Conservation (phyloP, 1,140 invertebrate genomes). For the Drosophila dunni region DNA sequence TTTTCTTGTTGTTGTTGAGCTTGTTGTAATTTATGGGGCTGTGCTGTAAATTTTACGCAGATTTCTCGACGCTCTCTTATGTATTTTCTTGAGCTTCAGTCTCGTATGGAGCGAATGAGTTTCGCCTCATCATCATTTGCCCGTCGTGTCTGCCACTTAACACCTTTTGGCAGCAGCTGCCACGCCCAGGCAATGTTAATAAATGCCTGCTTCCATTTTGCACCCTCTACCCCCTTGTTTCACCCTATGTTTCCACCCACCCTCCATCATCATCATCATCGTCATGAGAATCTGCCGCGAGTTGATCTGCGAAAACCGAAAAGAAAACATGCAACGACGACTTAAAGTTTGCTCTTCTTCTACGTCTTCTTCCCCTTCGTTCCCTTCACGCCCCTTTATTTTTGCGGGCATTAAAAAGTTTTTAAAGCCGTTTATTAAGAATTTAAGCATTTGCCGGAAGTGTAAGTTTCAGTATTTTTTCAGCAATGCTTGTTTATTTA, state of each 20-base stretch:
- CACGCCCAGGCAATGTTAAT: slow-evolving; percentile 70
- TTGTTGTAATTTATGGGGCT: slow-evolving; percentile 53
- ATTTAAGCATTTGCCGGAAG: slow-evolving; percentile 54
- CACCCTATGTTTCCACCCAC: neutral
- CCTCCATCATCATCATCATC: slow-evolving; percentile 9
- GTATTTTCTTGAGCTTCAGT: slow-evolving; percentile 21
- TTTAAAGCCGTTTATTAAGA: slow-evolving; percentile 66
- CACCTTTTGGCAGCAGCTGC: slow-evolving; percentile 67
- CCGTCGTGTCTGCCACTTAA: slow-evolving; percentile 60
- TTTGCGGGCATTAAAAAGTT: slow-evolving; percentile 65
- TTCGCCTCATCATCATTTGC: slow-evolving; percentile 77
- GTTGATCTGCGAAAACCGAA: slow-evolving; percentile 44
- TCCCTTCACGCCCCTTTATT: neutral
- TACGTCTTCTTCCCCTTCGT: slow-evolving; percentile 1
- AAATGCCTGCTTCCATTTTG: slow-evolving; percentile 49
- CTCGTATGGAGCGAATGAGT: slow-evolving; percentile 52
- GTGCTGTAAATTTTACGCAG: slow-evolving; percentile 63
- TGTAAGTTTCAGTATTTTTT: slow-evolving; percentile 30
- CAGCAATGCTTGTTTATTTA: slow-evolving; percentile 46
- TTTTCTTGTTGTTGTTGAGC: slow-evolving; percentile 46
- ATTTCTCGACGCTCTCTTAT: slow-evolving; percentile 60
- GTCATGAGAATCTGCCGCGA: neutral
- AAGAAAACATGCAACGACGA: slow-evolving; percentile 36
- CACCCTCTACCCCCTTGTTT: neutral
- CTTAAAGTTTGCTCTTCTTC: slow-evolving; percentile 30